phyloP scores from a whole-genome alignment of 2,888 invertebrate genomes.

The Synanthedon myopaeformis region DNA sequence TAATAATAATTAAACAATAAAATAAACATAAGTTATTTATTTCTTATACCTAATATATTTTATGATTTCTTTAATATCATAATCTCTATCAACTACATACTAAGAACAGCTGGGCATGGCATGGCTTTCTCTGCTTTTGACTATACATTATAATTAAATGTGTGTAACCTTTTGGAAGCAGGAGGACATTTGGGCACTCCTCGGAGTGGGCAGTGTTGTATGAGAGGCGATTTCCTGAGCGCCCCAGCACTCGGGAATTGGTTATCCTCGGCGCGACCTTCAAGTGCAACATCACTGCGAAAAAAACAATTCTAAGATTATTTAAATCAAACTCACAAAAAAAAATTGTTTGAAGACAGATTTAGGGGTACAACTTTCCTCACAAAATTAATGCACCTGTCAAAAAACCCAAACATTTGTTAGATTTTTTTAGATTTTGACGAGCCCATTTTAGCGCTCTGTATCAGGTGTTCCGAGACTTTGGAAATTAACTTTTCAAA shows the following conservation, averaged over 20 bases:
- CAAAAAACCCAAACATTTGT: too few species aligned
- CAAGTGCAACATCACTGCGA: constrained; percentile 33
- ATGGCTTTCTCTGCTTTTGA: background rate
- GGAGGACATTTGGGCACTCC: constrained; percentile 77
- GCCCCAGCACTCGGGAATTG: constrained; percentile 49
- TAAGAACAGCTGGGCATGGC: background rate
- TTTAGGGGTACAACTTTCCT: too few species aligned
- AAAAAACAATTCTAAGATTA: too few species aligned
- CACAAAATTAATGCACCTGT: too few species aligned
- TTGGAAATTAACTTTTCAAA: too few species aligned
- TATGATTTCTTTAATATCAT: background rate
- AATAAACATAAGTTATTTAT: too few species aligned
- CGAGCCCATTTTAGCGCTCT: too few species aligned
- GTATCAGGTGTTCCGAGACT: too few species aligned
- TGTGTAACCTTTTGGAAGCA: constrained; percentile 68
- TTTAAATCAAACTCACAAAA: too few species aligned
- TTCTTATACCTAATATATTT: background rate
- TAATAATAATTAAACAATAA: too few species aligned
- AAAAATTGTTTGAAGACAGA: too few species aligned
- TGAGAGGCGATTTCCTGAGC: constrained; percentile 59
- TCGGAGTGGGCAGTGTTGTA: constrained; percentile 75
- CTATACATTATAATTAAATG: background rate
- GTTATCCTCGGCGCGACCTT: constrained; percentile 44
- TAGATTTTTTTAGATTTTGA: too few species aligned
- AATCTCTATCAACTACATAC: background rate